These are phyloP conservation scores for Tyto alba DNA, from an alignment of 2,113 vertebrate genomes.

Conservation along the genomic window DNA sequence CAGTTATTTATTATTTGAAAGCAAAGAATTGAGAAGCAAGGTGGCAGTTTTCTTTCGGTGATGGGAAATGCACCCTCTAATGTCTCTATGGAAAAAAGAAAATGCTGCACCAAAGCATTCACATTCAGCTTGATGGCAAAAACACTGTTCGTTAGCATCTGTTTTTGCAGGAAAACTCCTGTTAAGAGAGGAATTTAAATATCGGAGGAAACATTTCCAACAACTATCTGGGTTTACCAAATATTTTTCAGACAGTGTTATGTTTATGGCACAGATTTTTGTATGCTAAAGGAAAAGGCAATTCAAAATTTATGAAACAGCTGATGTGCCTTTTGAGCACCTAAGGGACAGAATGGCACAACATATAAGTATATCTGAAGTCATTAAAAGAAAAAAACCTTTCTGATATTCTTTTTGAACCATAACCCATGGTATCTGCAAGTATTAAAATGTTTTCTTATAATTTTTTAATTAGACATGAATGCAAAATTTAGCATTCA, in stretches of 20 bases:
- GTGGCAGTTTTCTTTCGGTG: constrained; percentile 31
- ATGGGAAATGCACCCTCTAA: constrained; percentile 33
- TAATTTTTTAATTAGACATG: constrained; percentile 29
- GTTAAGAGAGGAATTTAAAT: constrained; percentile 33
- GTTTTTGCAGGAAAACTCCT: background rate
- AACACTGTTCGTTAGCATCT: constrained; percentile 4
- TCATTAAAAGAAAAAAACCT: background rate
- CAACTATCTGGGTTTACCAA: constrained; percentile 41
- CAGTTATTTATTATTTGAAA: constrained; percentile 50
- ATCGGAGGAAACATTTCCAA: constrained; percentile 15
- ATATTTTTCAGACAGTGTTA: constrained; percentile 38
- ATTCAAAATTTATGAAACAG: constrained; percentile 55
- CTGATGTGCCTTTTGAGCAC: constrained; percentile 34
- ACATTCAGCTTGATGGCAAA: constrained; percentile 37
- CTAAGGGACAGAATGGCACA: constrained; percentile 31
- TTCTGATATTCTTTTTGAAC: constrained; percentile 7
- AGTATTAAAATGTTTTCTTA: background rate
- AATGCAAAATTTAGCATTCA: background rate
- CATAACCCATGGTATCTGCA: background rate
- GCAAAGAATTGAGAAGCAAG: constrained; percentile 23
- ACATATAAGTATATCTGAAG: constrained; percentile 17
- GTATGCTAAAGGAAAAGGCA: constrained; percentile 34
- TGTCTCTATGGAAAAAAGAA: constrained; percentile 34
- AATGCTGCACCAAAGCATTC: constrained; percentile 25
- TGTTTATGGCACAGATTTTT: constrained; percentile 34